These are phyloP conservation scores for Synanthedon vespiformis DNA, from an alignment of 2,888 invertebrate genomes.

Conservation along the genomic window DNA sequence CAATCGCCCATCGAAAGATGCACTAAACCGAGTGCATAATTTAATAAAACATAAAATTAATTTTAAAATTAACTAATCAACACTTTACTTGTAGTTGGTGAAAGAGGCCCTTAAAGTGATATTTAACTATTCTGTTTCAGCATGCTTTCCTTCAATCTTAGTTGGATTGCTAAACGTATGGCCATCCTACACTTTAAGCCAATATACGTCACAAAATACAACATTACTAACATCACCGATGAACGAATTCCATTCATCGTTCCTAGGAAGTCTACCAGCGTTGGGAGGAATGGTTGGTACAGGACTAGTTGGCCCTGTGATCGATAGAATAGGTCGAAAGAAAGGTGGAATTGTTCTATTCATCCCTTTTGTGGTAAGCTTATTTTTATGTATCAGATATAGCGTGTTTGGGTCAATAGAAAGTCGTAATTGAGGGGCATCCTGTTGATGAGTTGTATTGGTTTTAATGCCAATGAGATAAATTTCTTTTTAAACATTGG, in stretches of 20 bases:
- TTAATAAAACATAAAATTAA: too few species aligned
- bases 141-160: slow-evolving; percentile 29
- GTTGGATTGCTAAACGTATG: slow-evolving; percentile 61
- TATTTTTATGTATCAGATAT: too few species aligned
- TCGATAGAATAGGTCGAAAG: slow-evolving; percentile 67
- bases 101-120: too few species aligned
- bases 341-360: slow-evolving; percentile 59
- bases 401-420: too few species aligned
- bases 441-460: too few species aligned
- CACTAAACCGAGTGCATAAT: too few species aligned
- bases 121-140: slow-evolving; percentile 18
- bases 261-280: slow-evolving; percentile 68
- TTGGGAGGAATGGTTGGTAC: slow-evolving; percentile 65
- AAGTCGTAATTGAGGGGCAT: too few species aligned
- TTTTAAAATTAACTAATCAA: too few species aligned
- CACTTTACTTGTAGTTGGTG: too few species aligned
- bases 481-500: too few species aligned
- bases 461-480: too few species aligned
- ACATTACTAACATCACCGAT: slow-evolving; percentile 53
- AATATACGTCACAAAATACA: slow-evolving; percentile 41
- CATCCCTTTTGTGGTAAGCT: slow-evolving; percentile 58
- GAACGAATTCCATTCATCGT: slow-evolving; percentile 54
- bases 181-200: slow-evolving; percentile 68
- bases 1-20: too few species aligned
- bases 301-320: slow-evolving; percentile 47